These are phyloP conservation scores for Cataglyphis cursor DNA, from an alignment of 2,888 invertebrate genomes.

Conservation along the genomic window DNA sequence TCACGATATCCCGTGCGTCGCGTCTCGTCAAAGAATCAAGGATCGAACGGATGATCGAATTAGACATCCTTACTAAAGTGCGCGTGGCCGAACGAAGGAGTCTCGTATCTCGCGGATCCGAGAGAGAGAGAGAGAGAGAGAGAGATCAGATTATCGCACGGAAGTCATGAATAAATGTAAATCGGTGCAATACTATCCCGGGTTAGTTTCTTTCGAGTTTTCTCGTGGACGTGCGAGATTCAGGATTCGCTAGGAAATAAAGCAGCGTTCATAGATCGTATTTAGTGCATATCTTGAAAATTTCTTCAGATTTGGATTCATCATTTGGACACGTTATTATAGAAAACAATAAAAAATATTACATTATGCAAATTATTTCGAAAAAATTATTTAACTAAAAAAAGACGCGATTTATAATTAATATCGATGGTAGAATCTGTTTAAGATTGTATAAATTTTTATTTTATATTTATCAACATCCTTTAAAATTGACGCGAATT, in stretches of 20 bases:
- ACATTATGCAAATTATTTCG: not conserved
- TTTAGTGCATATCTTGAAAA: not conserved
- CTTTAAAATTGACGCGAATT: not conserved
- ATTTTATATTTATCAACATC: not conserved
- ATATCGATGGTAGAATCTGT: not conserved
- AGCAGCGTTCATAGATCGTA: not conserved
- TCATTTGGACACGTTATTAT: not conserved
- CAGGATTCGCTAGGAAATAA: conserved; percentile 6
- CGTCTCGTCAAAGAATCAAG: not conserved
- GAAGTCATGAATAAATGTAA: conserved; percentile 55
- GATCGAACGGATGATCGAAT: conserved; percentile 33
- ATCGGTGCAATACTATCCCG: conserved; percentile 36
- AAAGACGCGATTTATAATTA: conserved; percentile 1
- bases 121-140: not conserved
- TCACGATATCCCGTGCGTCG: conserved; percentile 30
- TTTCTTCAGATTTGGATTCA: not conserved
- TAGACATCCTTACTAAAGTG: conserved; percentile 37
- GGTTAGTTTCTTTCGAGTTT: conserved; percentile 19
- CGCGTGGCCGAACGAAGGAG: conserved; percentile 13
- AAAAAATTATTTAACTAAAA: no score
- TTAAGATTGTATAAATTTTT: not conserved
- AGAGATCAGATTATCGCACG: conserved; percentile 40
- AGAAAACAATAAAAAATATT: not conserved
- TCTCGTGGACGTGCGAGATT: not conserved
- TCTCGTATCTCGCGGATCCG: not conserved